phyloP scores from a whole-genome alignment of 2,888 invertebrate genomes.

The Cheilosia urbana region DNA sequence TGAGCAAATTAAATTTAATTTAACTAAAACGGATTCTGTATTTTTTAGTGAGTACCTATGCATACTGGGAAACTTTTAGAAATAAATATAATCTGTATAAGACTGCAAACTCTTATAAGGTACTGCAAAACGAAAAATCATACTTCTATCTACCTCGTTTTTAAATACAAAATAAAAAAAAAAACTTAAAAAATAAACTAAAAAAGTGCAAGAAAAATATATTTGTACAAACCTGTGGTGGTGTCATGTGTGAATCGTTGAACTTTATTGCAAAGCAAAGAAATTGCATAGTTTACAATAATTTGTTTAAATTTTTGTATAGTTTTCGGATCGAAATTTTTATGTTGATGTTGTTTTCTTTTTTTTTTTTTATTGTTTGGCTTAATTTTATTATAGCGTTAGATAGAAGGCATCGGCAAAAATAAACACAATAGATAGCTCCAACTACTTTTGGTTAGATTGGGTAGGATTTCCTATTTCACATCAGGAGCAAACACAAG shows the following conservation, averaged over 20 bases:
- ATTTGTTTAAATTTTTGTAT: slow-evolving; percentile 23
- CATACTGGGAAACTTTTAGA: too few species aligned
- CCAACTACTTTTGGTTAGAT: slow-evolving; percentile 83
- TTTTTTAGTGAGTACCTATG: too few species aligned
- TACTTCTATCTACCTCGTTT: background rate
- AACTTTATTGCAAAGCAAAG: slow-evolving; percentile 68
- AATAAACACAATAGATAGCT: slow-evolving; percentile 77
- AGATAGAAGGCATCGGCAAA: slow-evolving; percentile 75
- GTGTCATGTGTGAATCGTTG: slow-evolving; percentile 66
- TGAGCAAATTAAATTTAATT: too few species aligned
- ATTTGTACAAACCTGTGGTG: slow-evolving; percentile 70
- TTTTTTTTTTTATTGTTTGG: slow-evolving; percentile 31
- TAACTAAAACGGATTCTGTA: too few species aligned
- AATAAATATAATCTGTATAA: background rate
- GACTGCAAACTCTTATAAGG: background rate
- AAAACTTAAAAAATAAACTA: slow-evolving; percentile 34
- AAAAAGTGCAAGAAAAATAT: slow-evolving; percentile 17
- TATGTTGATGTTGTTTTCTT: slow-evolving; percentile 33
- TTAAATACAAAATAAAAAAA: slow-evolving; percentile 2
- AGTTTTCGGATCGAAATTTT: slow-evolving; percentile 31
- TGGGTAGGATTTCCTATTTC: slow-evolving; percentile 83
- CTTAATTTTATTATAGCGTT: slow-evolving; percentile 65
- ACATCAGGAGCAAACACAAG: slow-evolving; percentile 77
- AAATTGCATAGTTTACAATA: slow-evolving; percentile 57
- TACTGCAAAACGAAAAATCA: background rate